These are phyloP conservation scores for Periphyllus acericola DNA, from an alignment of 2,888 invertebrate species.

Conservation along the genomic window DNA sequence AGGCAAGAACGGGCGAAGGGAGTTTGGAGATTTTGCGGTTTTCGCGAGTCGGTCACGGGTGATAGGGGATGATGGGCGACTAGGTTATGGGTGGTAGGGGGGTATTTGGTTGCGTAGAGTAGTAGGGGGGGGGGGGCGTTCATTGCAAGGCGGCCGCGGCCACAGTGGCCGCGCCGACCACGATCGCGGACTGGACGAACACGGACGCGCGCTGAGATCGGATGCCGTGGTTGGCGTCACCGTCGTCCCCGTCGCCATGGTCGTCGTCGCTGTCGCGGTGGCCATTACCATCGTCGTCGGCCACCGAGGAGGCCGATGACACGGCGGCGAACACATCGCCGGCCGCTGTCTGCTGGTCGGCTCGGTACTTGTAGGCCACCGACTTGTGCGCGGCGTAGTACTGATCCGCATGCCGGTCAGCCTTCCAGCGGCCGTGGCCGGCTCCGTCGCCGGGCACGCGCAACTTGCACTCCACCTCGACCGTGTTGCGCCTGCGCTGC, in stretches of 20 bases:
- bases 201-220: too few relatives aligned
- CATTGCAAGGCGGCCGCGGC: not conserved
- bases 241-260: not conserved
- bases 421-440: slow-evolving; percentile 18
- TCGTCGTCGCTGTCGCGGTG: too few relatives aligned
- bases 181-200: not conserved
- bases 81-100: too few relatives aligned
- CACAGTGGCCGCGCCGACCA: not conserved
- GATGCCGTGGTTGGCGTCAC: too few relatives aligned
- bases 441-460: slow-evolving; percentile 47
- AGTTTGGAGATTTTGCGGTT: too few relatives aligned
- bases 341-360: not conserved
- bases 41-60: too few relatives aligned
- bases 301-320: not conserved
- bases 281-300: not conserved
- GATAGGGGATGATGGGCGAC: too few relatives aligned
- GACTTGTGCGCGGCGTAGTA: slow-evolving; percentile 4
- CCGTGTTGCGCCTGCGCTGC: not conserved
- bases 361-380: slow-evolving; percentile 23
- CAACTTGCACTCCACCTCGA: slow-evolving; percentile 42
- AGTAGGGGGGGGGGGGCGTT: too few relatives aligned
- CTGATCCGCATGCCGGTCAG: not conserved
- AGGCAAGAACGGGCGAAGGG: too few relatives aligned
- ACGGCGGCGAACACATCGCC: slow-evolving; percentile 1
- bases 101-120: too few relatives aligned